Conservation (phyloP, 2,888 invertebrate species). For the Macrophya annulata region DNA sequence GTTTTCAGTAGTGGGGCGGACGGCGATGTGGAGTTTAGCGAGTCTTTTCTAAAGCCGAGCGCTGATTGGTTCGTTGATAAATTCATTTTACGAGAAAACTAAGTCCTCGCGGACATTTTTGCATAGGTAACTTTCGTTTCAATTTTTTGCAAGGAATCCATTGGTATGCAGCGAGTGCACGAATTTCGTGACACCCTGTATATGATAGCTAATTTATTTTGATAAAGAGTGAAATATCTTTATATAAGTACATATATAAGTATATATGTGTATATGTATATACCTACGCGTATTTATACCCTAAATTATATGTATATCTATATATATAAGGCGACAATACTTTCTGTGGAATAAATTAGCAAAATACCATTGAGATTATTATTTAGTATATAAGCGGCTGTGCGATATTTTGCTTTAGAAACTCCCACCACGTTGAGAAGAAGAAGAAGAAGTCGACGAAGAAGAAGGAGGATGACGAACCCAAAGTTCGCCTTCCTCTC, state of each 20-base stretch:
- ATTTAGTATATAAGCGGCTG: not conserved
- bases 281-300: not conserved
- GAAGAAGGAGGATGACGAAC: not conserved
- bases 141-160: too few species aligned
- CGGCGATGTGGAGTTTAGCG: too few species aligned
- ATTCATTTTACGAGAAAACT: too few species aligned
- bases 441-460: not conserved
- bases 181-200: too few species aligned
- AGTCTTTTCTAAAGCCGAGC: too few species aligned
- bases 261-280: not conserved
- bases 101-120: too few species aligned
- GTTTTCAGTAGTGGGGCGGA: too few species aligned
- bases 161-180: too few species aligned
- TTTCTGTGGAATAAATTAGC: conserved; percentile 13
- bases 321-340: not conserved
- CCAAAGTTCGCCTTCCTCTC: not conserved
- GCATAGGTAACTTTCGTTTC: too few species aligned
- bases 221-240: not conserved
- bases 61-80: too few species aligned
- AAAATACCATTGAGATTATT: conserved; percentile 11
- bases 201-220: not conserved
- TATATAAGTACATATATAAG: not conserved
- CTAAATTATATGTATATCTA: not conserved
- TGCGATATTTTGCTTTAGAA: not conserved
- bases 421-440: not conserved